phyloP scores from a whole-genome alignment of 2,888 invertebrate species.

The Stratiomys singularior region DNA sequence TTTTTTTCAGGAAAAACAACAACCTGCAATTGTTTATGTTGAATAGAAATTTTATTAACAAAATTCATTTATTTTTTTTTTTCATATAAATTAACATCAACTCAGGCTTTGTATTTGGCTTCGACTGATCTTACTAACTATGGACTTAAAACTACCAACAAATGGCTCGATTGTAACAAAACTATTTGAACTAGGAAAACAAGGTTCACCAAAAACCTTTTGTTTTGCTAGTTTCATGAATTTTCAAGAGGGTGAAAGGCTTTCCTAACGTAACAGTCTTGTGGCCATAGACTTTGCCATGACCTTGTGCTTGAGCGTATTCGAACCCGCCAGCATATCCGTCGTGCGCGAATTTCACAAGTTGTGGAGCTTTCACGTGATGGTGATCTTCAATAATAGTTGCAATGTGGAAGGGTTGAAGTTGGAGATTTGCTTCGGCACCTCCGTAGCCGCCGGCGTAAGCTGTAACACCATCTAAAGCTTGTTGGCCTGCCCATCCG shows the following conservation, averaged over 20 bases:
- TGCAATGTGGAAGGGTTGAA: slow-evolving; percentile 33
- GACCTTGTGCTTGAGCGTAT: background rate
- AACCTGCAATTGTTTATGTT: background rate
- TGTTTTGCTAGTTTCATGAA: slow-evolving; percentile 10
- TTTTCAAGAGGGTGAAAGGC: slow-evolving; percentile 24
- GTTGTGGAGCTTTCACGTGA: background rate
- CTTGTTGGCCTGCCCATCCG: background rate
- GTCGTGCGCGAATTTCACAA: background rate
- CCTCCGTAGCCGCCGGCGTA: background rate
- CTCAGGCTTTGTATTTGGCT: slow-evolving; percentile 40
- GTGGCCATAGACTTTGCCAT: background rate
- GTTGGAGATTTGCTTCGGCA: background rate
- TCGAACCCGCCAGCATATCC: slow-evolving; percentile 32
- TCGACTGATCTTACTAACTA: slow-evolving; percentile 13
- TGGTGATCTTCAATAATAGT: slow-evolving; percentile 27
- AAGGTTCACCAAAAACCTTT: slow-evolving; percentile 18
- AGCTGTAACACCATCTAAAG: background rate
- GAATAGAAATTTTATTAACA: slow-evolving; percentile 15
- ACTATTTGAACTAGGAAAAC: background rate
- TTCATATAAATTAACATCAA: slow-evolving; percentile 37
- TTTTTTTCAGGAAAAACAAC: too few species aligned
- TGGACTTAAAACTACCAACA: slow-evolving; percentile 13
- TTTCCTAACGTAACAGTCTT: background rate
- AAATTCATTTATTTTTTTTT: too few species aligned
- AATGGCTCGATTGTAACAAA: background rate